Conservation (phyloP, 2,113 vertebrate species). For the Hippocampus zosterae region DNA sequence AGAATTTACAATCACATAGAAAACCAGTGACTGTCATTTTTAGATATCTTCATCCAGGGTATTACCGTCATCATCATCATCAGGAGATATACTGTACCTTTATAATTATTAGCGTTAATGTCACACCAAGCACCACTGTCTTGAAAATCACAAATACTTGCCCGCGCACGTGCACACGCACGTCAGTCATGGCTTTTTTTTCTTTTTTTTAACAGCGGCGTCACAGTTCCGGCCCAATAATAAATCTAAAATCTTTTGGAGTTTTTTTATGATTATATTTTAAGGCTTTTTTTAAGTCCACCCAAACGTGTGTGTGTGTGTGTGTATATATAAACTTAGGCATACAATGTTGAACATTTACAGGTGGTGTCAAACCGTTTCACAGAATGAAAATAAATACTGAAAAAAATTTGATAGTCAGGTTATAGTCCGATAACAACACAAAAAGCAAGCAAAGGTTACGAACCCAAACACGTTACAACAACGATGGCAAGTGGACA, state of each 20-base stretch:
- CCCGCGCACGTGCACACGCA: slow-evolving; percentile 1
- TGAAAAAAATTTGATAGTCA: slow-evolving; percentile 37
- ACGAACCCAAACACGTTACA: slow-evolving; percentile 57
- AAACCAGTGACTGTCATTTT: slow-evolving; percentile 57
- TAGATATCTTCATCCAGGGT: slow-evolving; percentile 46
- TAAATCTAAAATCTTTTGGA: slow-evolving; percentile 10
- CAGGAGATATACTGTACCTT: slow-evolving; percentile 16
- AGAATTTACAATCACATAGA: slow-evolving; percentile 74
- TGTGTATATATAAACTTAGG: slow-evolving; percentile 68
- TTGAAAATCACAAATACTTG: neutral
- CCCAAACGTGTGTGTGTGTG: no score
- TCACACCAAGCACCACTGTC: slow-evolving; percentile 24
- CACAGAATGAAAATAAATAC: slow-evolving; percentile 75
- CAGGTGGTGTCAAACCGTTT: slow-evolving; percentile 42
- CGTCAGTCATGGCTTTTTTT: slow-evolving; percentile 53
- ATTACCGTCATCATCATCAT: slow-evolving; percentile 37
- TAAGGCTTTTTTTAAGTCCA: slow-evolving; percentile 57
- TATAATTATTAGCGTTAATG: slow-evolving; percentile 35
- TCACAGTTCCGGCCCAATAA: slow-evolving; percentile 46
- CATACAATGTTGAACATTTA: slow-evolving; percentile 62
- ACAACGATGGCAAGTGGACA: slow-evolving; percentile 48
- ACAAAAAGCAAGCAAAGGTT: slow-evolving; percentile 66
- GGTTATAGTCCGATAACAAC: slow-evolving; percentile 46
- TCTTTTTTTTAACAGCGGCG: neutral
- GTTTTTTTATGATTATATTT: slow-evolving; percentile 43